Conservation (phyloP, 2,888 invertebrate genomes). For the Augiades crinisus region DNA sequence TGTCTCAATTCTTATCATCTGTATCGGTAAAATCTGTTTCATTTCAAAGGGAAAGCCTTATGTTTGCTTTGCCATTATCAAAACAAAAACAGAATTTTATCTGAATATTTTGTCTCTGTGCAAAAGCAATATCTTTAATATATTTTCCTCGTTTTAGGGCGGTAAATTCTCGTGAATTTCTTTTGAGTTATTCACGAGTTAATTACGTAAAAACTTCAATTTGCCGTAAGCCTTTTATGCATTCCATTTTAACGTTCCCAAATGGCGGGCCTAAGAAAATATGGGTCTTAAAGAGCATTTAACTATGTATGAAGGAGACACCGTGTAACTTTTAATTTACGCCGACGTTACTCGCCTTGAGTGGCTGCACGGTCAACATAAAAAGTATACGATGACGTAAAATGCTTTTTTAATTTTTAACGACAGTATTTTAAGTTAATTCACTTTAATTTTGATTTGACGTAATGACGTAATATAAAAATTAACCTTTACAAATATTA, state of each 20-base stretch:
- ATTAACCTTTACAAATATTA: too few relatives aligned
- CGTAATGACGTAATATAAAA: too few relatives aligned
- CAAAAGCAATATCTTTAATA: not conserved
- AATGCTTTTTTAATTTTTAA: not conserved
- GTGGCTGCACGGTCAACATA: slow-evolving; percentile 44
- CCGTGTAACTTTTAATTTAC: slow-evolving; percentile 76
- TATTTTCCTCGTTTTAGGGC: not conserved
- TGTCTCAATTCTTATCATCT: slow-evolving; percentile 19
- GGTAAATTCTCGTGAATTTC: not conserved
- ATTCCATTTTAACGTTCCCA: slow-evolving; percentile 67
- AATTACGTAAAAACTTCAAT: slow-evolving; percentile 69
- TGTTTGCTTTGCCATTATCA: slow-evolving; percentile 12
- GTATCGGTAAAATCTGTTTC: slow-evolving; percentile 15
- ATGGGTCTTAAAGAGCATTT: slow-evolving; percentile 72
- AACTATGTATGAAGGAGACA: slow-evolving; percentile 76
- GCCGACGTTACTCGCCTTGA: slow-evolving; percentile 56
- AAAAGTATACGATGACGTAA: not conserved
- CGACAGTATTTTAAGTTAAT: too few relatives aligned
- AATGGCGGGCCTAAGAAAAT: slow-evolving; percentile 65
- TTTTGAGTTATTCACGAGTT: slow-evolving; percentile 31
- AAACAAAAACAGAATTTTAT: slow-evolving; percentile 4
- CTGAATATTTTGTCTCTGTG: slow-evolving; percentile 1
- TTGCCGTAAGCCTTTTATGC: slow-evolving; percentile 65
- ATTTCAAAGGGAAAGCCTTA: slow-evolving; percentile 19
- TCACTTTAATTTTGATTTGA: too few relatives aligned